Conservation (phyloP, 2,888 invertebrate genomes). For the Nebria salina region DNA sequence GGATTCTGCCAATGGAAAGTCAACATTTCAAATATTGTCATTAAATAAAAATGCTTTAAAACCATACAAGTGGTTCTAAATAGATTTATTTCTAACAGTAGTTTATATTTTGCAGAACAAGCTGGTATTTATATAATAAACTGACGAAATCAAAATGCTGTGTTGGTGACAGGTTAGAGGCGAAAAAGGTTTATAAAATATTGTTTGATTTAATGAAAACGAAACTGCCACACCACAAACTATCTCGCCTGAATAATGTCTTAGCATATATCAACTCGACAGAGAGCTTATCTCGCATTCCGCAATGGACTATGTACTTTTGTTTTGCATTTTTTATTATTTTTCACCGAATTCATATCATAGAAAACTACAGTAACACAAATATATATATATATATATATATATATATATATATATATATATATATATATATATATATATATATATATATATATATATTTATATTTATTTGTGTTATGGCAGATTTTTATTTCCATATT, state of each 20-base stretch:
- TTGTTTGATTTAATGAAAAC: conserved; percentile 59
- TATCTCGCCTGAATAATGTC: conserved; percentile 52
- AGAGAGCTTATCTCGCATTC: conserved; percentile 36
- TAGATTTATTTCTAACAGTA: no score
- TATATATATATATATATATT: background rate
- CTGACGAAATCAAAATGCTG: conserved; percentile 22
- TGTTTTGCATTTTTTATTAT: conserved; percentile 38
- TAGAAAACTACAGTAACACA: conserved; percentile 18
- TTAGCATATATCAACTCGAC: conserved; percentile 50
- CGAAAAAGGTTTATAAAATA: conserved; percentile 58
- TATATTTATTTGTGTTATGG: no score
- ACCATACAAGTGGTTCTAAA: no score
- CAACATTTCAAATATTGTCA: no score
- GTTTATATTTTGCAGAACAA: no score
- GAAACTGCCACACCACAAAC: conserved; percentile 54
- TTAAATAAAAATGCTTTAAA: no score
- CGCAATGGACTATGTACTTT: conserved; percentile 15
- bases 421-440: conserved; percentile 10
- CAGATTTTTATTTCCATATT: no score
- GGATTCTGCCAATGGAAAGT: no score
- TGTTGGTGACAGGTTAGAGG: conserved; percentile 56
- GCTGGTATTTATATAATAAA: no score
- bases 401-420: background rate
- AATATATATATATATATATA: background rate
- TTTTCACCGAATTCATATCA: conserved; percentile 23